Base-by-base conservation (phyloP, 2,113 vertebrate species). In the Chamaetylas fuelleborni region DNA sequence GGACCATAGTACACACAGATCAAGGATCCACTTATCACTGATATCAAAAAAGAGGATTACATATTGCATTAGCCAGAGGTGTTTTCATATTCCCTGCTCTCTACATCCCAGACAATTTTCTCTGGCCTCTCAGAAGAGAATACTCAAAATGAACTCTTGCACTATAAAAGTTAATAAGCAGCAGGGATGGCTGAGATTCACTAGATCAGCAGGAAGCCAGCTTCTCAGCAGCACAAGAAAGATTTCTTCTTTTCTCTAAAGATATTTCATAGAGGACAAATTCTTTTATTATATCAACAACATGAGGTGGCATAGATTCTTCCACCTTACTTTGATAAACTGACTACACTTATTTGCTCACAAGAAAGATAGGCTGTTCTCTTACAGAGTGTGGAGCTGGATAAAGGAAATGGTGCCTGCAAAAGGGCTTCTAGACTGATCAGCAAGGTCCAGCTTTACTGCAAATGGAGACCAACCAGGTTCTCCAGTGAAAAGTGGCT, bases 11-110 rank as follows among this genome's bases (percentile, higher is more conserved):
- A 73, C 22, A 69, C 48, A 81, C 33, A 91, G 66, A 92, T 74
- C 56, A 79, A 84, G 42, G 20, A 53, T 87, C 45, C 0, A 2
- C 65, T 95, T 92, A 84, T 33, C 70, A 70, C 19, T 25, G 45
- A 42, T 84, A 83, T 56, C 78, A 71, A 43, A 67, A 64, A 78
- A 83, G 60, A 90, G 71, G 43, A 83, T 87, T 92, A 81, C 25
- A 47, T 19, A 33, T 34, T 69, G 60, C 47, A 77, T 57, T 62
- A 64, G 74, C 38, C n/a, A 83, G 58, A 61, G 34, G 81, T 43
- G n/a, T 42, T 71, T 78, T 89, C 54, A 40, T 76, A 65, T 42
- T 85, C 66, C 45, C 28, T 72, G 33, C 34, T 72, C 45, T 57
- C 34, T 24, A n/a, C 18, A 25, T 71, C 56, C 57, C 56, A 78